Percentiles rank a stretch among this genome's conserved stretches.
Evolutionary conservation across 2,888 invertebrate genomes (phyloP).

Genomic region (Lithophane leautieri): DNA sequence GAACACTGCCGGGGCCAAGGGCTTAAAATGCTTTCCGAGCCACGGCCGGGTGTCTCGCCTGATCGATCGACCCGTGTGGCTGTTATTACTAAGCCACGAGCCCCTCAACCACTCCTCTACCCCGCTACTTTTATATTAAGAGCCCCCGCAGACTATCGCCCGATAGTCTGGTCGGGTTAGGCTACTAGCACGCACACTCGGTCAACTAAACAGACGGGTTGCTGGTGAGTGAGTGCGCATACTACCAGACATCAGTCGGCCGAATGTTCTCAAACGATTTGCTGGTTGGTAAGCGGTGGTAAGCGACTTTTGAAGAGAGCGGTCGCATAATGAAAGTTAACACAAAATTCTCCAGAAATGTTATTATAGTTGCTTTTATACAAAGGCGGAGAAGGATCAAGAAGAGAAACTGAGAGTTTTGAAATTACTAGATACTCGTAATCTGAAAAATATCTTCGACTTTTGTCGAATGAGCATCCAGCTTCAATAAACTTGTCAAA

Average conservation of each 20-base stretch:
- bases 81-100: neutral
- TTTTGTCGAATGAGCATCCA: neutral
- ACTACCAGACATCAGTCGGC: neutral
- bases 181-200: too few relatives aligned
- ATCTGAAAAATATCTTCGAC: neutral
- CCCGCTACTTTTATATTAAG: neutral
- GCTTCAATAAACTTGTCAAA: neutral
- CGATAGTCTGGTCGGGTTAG: neutral
- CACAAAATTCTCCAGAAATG: too few relatives aligned
- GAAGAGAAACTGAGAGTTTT: neutral
- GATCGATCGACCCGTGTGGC: neutral
- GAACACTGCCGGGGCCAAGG: neutral
- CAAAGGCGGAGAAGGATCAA: too few relatives aligned
- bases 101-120: neutral
- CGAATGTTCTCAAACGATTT: neutral
- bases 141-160: neutral
- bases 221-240: neutral
- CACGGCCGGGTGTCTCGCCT: neutral
- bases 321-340: too few relatives aligned
- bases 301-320: too few relatives aligned
- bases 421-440: neutral
- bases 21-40: neutral
- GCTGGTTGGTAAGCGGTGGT: too few relatives aligned
- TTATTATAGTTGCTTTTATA: too few relatives aligned
- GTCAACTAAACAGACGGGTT: too few relatives aligned